Base-by-base conservation (phyloP, 2,888 invertebrate species). In the Oscheius onirici region DNA sequence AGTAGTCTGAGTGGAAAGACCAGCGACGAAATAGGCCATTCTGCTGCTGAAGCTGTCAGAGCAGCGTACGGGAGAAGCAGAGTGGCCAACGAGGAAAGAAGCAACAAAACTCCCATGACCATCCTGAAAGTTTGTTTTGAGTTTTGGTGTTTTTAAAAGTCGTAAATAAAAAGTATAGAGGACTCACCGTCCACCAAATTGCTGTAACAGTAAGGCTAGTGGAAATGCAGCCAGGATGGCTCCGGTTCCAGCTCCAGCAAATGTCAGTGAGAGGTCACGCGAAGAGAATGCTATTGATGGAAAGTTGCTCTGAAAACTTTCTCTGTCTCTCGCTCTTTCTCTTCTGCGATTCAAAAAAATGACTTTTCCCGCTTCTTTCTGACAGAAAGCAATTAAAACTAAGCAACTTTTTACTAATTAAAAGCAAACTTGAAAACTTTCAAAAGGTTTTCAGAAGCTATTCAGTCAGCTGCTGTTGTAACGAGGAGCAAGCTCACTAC, bases 21-120 rank as follows among this genome's bases (percentile, higher is more conserved):
- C 3, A 61, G 5, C 3, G 40, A 49, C 13, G 70, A 70, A 52
- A 70, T 63, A 2, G 70, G 70, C 43, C 55, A 43, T 10, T 28
- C 70, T 15, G 51, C 34, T 1, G 34, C 41, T 15, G 41, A 17
- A 2, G 65, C 71, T 20, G 15, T 57, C 17, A 34, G 6, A 17
- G 71, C 71, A 6, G 71, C 71, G 11, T 22, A 46, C 11, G 77
- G 71, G n/a, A 79, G 34, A 6, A 52, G 24, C 5, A 75, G 40
- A n/a, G 77, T 78, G 11, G 75, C 77, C 8, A 75, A 17, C 3
- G 75, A 69, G n/a, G 78, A 78, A 3, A 73, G 41, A 43, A 74
- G 46, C 13, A 79, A 51, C 3, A 78, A 60, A 2, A 67, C 22
- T 13, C 73, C 73, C 52, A 79, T 69, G 8, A 79, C 75, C 34